Evolutionary conservation across 2,888 invertebrate species (phyloP).

Genomic region (Drosophila kokeensis): DNA sequence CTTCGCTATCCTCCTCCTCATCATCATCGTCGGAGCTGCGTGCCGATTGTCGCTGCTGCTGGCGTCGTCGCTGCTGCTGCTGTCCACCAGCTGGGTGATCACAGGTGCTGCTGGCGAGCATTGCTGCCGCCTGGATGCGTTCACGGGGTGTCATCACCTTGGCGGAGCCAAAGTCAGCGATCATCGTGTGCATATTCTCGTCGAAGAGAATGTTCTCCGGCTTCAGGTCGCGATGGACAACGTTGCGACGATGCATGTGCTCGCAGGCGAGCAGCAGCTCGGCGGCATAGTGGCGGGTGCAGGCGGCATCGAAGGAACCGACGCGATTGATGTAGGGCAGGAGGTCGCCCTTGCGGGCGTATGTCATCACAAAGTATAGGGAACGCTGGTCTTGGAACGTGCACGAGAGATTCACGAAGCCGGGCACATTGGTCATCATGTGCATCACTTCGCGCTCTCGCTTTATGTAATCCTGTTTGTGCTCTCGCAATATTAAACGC

Average conservation of each 20-base stretch:
- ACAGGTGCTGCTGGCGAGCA: constrained; percentile 34
- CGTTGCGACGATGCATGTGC: constrained; percentile 93
- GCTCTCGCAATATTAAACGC: constrained; percentile 95
- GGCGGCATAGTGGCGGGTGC: constrained; percentile 96
- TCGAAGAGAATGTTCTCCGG: constrained; percentile 98
- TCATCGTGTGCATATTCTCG: constrained; percentile 97
- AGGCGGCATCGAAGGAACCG: constrained; percentile 94
- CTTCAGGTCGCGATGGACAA: constrained; percentile 98
- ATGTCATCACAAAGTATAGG: constrained; percentile 97
- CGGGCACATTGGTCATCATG: constrained; percentile 92
- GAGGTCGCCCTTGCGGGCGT: constrained; percentile 97
- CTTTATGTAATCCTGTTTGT: constrained; percentile 96
- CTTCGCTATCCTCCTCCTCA: constrained; percentile 57
- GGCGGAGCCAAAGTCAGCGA: constrained; percentile 99
- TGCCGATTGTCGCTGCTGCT: constrained; percentile 44
- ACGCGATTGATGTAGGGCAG: constrained; percentile 95
- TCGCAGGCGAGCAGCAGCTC: constrained; percentile 97
- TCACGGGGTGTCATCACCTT: constrained; percentile 88
- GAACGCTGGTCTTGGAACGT: constrained; percentile 98
- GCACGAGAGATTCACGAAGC: constrained; percentile 96
- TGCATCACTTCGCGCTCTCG: constrained; percentile 97
- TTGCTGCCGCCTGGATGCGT: constrained; percentile 48
- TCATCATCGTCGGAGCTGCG: constrained; percentile 70
- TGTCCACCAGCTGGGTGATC: constrained; percentile 18
- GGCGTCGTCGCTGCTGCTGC: constrained; percentile 31